Evolutionary conservation across 2,113 vertebrate species (phyloP), one percentile per base, ranked within the genome.

Genomic region (Ivindomyrus marchei): DNA sequence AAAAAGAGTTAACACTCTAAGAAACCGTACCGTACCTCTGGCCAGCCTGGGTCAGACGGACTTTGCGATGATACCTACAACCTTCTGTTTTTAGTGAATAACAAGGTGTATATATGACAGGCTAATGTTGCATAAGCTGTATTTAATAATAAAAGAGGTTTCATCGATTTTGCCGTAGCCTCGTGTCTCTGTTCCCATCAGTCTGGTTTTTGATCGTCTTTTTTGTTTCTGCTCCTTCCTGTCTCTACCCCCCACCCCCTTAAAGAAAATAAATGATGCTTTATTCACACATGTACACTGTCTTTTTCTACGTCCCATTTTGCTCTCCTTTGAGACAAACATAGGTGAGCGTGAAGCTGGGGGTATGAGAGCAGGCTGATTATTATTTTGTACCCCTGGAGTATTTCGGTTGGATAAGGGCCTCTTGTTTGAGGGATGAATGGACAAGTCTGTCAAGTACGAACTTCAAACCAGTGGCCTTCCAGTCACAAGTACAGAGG

Each of bases 141-240:
- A 88, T 88, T 85, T 88, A 95, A 95, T 95, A 95, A 95, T 95
- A 92, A 89, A 45, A 46, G n/a, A 49, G 24, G 91, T 91, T 93
- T 93, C 90, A 93, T 92, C 92, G 46, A 85, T 92, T 90, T 52
- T 45, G 21, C 53, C 5, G 3, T 87, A 15, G 50, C 85, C 83
- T 83, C 3, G 85, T 52, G 21, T 46, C 10, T 85, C 49, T 45
- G 2, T 46, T 46, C 42, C 7, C 39, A 10, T 85, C 21, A 10
- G 45, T n/a, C 42, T n/a, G 47, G 19, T 84, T 39, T 62, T 0
- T 42, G 74, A 80, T 80, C 15, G 0, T 80, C 15, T 15, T 42
- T 77, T 39, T 77, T 45, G 42, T 85, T 47, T 45, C 39, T 85
- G 83, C 17, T 45, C 36, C 70, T 6, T 31, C 15, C 70, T 77